Evolutionary conservation across 2,113 vertebrate species (phyloP).

Genomic region (Lampris megalopsis): DNA sequence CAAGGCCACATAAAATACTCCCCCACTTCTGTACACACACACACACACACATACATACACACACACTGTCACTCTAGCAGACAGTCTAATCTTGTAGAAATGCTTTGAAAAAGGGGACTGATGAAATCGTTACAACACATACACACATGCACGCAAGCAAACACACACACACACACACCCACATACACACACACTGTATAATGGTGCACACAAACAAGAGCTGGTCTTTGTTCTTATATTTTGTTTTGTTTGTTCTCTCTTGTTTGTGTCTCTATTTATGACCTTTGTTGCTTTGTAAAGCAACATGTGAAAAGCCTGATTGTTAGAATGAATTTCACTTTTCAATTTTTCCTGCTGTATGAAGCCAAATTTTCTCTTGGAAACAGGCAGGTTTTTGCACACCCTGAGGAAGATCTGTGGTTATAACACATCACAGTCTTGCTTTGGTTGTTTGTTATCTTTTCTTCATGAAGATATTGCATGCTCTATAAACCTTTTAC

Average conservation of each 20-base stretch:
- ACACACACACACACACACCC: background rate
- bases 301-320: conserved; percentile 1
- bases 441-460: conserved; percentile 1
- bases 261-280: background rate
- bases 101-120: no score
- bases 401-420: conserved; percentile 29
- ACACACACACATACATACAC: background rate
- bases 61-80: no score
- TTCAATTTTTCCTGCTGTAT: conserved; percentile 28
- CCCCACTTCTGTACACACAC: background rate
- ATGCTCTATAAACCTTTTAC: no score
- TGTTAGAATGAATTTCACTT: conserved; percentile 20
- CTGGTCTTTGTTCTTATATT: background rate
- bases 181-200: background rate
- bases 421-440: conserved; percentile 7
- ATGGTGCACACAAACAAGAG: background rate
- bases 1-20: no score
- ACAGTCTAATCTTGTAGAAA: no score
- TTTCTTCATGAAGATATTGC: no score
- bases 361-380: conserved; percentile 26
- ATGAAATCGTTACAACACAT: no score
- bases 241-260: background rate
- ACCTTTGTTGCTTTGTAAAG: conserved; percentile 8
- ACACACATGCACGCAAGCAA: conserved; percentile 3
- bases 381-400: conserved; percentile 33